Base-by-base conservation (phyloP, 2,888 invertebrate species). In the Polietes domitor region DNA sequence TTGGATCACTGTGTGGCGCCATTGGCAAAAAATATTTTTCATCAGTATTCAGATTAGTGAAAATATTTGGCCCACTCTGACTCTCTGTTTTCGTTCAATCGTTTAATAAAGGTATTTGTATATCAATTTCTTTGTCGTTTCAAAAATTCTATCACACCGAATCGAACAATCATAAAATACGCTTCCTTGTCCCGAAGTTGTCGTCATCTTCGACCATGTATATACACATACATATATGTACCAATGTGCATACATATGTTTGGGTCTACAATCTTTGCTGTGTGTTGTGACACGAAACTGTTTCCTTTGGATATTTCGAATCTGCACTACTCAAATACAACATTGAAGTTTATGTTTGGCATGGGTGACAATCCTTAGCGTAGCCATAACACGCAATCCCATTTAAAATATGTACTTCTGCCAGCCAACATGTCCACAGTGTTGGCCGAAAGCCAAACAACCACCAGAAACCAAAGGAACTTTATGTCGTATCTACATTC, bases 321-420 rank as follows among this genome's bases (percentile, higher is more conserved):
- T 58, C 73, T 41, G 37, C 15, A 61, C 43, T 72, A 24, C 24
- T 41, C 58, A 43, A 73, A 58, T 77, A 41, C 77, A 63, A 32
- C 10, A 15, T 32, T 73, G 58, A 17, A 58, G 47, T 85, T 83
- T 61, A 77, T 79, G 68, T 77, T 79, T 83, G 85, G 85, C 85
- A 85, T 84, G 85, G 85, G 74, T 87, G 87, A 87, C 87, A 87
- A 86, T 82, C 86, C 83, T 81, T 80, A 80, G 70, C 70, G 72
- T 79, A 63, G 50, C 58, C 43, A 32, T 80, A 80, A 77, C 86
- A 86, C 85, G 86, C 86, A 86, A 86, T 83, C 58, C 74, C 75
- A 80, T 81, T 84, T 75, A 80, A 83, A 80, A 72, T 77, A 61
- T 28, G 61, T 28, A 61, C 28, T 26, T 58, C 15, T 61, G 61